Evolutionary conservation across 2,113 vertebrate genomes (phyloP).

Genomic region (Phaethon lepturus): DNA sequence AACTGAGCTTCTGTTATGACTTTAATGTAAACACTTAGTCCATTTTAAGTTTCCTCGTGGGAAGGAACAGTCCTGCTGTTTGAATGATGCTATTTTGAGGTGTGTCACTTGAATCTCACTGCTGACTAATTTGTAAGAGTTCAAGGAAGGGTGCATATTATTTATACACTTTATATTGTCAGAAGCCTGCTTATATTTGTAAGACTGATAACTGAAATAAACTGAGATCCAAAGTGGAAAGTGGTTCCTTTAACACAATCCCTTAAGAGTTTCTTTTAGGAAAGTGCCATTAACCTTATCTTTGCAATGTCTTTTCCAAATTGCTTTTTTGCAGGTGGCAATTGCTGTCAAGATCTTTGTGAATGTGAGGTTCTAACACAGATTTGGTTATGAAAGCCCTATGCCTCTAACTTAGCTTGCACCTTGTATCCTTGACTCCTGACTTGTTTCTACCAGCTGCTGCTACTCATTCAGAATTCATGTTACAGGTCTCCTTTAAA

Average conservation of each 20-base stretch:
- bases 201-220: slow-evolving; percentile 19
- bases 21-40: background rate
- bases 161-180: background rate
- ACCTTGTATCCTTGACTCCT: background rate
- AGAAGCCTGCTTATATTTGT: slow-evolving; percentile 7
- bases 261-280: slow-evolving; percentile 8
- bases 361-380: background rate
- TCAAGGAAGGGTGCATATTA: slow-evolving; percentile 2
- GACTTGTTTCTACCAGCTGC: background rate
- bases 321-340: slow-evolving; percentile 34
- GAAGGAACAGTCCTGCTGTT: background rate
- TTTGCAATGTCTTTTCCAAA: slow-evolving; percentile 36
- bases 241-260: background rate
- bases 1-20: background rate
- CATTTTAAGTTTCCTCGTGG: background rate
- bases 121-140: background rate
- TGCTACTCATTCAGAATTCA: background rate
- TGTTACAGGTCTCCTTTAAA: background rate
- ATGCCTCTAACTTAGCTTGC: background rate
- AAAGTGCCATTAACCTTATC: slow-evolving; percentile 60
- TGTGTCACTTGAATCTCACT: background rate
- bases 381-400: background rate
- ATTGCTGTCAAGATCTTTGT: slow-evolving; percentile 10
- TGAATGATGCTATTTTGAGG: background rate
- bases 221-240: background rate